A percentile compares a stretch with the other conserved stretches of the same genome.
These are phyloP conservation scores for Pseudomyrmex dendroicus DNA, from an alignment of 1,140 invertebrate species.

Conservation along the genomic window DNA sequence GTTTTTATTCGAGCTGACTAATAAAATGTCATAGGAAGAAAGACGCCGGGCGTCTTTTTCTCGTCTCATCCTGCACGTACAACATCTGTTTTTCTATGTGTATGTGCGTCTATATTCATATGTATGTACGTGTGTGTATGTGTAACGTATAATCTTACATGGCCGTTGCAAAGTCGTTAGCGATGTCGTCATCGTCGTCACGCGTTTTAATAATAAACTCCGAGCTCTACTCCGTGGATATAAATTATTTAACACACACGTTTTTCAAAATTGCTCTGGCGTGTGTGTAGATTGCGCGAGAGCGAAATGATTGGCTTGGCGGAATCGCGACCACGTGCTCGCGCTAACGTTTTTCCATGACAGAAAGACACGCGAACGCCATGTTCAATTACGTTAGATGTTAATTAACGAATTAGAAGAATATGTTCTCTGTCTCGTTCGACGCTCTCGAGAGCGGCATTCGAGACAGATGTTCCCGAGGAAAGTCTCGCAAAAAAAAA, in stretches of 20 bases:
- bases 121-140: neutral
- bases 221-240: slow-evolving; percentile 7
- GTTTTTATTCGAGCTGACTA: slow-evolving; percentile 44
- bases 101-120: neutral
- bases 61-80: slow-evolving; percentile 24
- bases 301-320: slow-evolving; percentile 60
- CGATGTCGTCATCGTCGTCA: slow-evolving; percentile 57
- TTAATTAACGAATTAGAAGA: too few relatives aligned
- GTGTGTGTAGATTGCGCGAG: slow-evolving; percentile 58
- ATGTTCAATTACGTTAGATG: too few relatives aligned
- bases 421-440: too few relatives aligned
- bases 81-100: neutral
- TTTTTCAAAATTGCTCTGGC: slow-evolving; percentile 14
- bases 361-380: neutral
- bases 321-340: slow-evolving; percentile 57
- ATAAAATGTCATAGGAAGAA: slow-evolving; percentile 51
- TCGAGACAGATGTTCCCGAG: neutral
- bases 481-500: neutral
- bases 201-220: slow-evolving; percentile 54
- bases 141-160: slow-evolving; percentile 11
- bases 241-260: slow-evolving; percentile 41
- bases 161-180: slow-evolving; percentile 28
- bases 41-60: slow-evolving; percentile 31
- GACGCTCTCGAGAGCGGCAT: too few relatives aligned
- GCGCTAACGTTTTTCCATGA: neutral